phyloP scores from a whole-genome alignment of 64 coral and sea anemone genomes.

The Pocillopora verrucosa region DNA sequence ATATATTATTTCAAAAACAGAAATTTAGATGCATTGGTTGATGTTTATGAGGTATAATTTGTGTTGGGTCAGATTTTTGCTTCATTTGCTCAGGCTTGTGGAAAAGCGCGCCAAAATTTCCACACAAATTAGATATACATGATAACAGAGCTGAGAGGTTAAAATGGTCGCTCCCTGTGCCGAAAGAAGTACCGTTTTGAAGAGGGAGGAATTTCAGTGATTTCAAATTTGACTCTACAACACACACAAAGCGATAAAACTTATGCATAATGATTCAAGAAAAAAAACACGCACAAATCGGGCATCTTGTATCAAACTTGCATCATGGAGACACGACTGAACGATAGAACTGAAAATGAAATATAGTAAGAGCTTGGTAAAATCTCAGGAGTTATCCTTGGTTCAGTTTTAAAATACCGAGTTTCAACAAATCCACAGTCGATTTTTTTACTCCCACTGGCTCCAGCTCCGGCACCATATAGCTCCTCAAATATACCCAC shows the following conservation, averaged over 20 bases:
- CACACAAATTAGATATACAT: background rate
- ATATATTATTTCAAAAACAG: background rate
- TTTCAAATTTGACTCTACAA: no score
- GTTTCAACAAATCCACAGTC: background rate
- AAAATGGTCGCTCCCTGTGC: background rate
- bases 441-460: background rate
- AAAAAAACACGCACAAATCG: no score
- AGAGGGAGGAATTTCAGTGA: no score
- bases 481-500: conserved; percentile 40
- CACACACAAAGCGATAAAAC: no score
- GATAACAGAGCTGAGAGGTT: background rate
- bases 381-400: background rate
- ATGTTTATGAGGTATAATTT: conserved; percentile 5
- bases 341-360: no score
- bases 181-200: no score
- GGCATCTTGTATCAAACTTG: no score
- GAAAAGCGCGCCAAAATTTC: background rate
- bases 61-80: background rate
- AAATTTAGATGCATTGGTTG: background rate
- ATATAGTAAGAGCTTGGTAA: no score
- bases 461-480: background rate
- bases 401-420: background rate
- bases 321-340: no score
- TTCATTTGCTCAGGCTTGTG: background rate
- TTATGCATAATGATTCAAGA: no score